Base-by-base conservation (phyloP, 2,797 vertebrate genomes). In the Leuciscus waleckii region DNA sequence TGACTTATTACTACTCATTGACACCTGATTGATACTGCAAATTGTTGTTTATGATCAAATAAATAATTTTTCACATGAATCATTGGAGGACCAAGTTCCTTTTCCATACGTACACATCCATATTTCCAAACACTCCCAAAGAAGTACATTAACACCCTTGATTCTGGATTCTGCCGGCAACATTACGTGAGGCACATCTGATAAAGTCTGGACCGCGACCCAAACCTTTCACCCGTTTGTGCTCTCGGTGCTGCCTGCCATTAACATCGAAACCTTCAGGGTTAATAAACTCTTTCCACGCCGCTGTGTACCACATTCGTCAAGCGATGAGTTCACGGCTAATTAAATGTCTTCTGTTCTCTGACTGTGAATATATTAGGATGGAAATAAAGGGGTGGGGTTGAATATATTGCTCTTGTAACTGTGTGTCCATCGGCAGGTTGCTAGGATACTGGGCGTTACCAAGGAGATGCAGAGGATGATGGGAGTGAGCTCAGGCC, bases 401-500 rank as follows among this genome's bases (percentile, higher is more conserved):
- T 80, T 65, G 54, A 32, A 80, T 76, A 81, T 69, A 84, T 83
- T 80, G 51, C 56, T 82, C 65, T 69, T 79, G 82, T 85, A 77
- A 88, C 70, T 29, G 5, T 79, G 56, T 83, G 95, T 94, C 93
- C 0, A 92, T 63, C 87, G 85, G 88, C 93, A 99, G 98, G 97
- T 99, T 41, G 98, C 97, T 81, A 97, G 98, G 96, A 98, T 99
- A 96, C 92, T 97, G 90, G 96, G 97, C 0, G 97, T 99, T 89
- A 96, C 96, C 7, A 93, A 93, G 87, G 98, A 99, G 93, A 96
- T 95, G 96, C 97, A 98, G 95, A 95, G 92, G 95, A 97, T 96
- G 94, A 99, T 99, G 98, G 98, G 98, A 91, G 97, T 99, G 89
- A 96, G 96, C 92, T 99, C 98, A 0, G 98, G 98, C 90, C 93